These are phyloP conservation scores for Agriotes lineatus DNA, from an alignment of 2,888 invertebrate genomes.

Conservation along the genomic window DNA sequence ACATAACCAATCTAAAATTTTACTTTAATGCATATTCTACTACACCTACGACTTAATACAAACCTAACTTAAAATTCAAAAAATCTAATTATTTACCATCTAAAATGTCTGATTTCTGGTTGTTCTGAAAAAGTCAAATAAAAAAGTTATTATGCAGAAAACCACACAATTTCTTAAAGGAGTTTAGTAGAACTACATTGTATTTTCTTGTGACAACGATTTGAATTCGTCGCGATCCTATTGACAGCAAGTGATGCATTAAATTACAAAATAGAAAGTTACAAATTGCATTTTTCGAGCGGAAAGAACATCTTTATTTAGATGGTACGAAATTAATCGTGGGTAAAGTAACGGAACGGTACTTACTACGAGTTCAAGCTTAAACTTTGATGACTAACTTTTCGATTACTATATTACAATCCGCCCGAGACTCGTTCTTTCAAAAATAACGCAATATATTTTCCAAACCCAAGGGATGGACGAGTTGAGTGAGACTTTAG, in stretches of 20 bases:
- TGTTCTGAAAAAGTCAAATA: too few species aligned
- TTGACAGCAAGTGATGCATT: slow-evolving; percentile 26
- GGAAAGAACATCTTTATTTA: slow-evolving; percentile 34
- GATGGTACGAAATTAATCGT: slow-evolving; percentile 26
- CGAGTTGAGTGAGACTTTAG: slow-evolving; percentile 14
- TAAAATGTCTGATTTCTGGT: too few species aligned
- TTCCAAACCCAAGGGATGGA: neutral
- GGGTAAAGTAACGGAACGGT: slow-evolving; percentile 23
- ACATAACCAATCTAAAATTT: too few species aligned
- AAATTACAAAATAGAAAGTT: slow-evolving; percentile 30
- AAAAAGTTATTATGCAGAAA: neutral
- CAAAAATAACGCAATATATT: slow-evolving; percentile 10
- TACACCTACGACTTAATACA: too few species aligned
- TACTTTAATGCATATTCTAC: too few species aligned
- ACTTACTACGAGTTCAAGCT: slow-evolving; percentile 10
- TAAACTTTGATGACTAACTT: slow-evolving; percentile 20
- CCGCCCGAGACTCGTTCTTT: neutral
- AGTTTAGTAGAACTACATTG: neutral
- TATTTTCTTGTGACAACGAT: slow-evolving; percentile 26
- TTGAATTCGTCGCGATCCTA: slow-evolving; percentile 26
- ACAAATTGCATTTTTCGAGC: slow-evolving; percentile 30
- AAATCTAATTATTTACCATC: too few species aligned
- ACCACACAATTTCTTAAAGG: too few species aligned
- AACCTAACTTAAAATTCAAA: too few species aligned
- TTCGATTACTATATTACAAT: slow-evolving; percentile 3